Evolutionary conservation across 2,888 invertebrate genomes (phyloP), one percentile per base, ranked within the genome.

Genomic region (Camponotus fellah): DNA sequence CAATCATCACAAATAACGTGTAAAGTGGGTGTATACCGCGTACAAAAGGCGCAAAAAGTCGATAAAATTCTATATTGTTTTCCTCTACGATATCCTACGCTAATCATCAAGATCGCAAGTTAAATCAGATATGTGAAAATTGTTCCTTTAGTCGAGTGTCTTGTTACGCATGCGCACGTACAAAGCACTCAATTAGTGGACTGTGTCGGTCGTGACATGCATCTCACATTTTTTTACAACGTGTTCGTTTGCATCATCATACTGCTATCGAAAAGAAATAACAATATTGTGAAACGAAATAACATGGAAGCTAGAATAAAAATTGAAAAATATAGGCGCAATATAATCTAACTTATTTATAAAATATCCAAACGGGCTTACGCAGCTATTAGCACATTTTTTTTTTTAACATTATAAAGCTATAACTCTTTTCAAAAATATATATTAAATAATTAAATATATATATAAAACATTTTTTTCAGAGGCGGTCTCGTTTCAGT

Each of bases 1-100:
- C 85, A 86, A 75, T 87, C 86, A 79, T 90, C 90, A 85, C 85
- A 88, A 89, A 83, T 87, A 90, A 87, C 69, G 89, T 93, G 91
- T 92, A 93, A 93, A 93, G 87, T 87, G 87, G 84, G 87, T 92
- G 88, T 92, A 92, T 91, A 92, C 87, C 88, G 90, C 86, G 89
- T 93, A 92, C 87, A 92, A 92, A 92, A 91, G 79, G 83, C 87
- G 87, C 80, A 72, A 84, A 53, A 77, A 74, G 77, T 79, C 77
- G 66, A 74, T 37, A 82, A 82, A 86, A 9, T 83, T 72, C 4
- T 58, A 9, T n/a, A 53, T 53, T 65, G 12, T 26, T 21, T 34
- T 43, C 10, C 12, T 68, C 49, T 76, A 64, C n/a, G 21, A 37
- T 40, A 4, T 71, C 37, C 60, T 71, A 43, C 10, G 14, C 43